Percentiles rank a stretch among this genome's conserved stretches.
Evolutionary conservation across 2,888 invertebrate species (phyloP).

Genomic region (Leucozona laternaria): DNA sequence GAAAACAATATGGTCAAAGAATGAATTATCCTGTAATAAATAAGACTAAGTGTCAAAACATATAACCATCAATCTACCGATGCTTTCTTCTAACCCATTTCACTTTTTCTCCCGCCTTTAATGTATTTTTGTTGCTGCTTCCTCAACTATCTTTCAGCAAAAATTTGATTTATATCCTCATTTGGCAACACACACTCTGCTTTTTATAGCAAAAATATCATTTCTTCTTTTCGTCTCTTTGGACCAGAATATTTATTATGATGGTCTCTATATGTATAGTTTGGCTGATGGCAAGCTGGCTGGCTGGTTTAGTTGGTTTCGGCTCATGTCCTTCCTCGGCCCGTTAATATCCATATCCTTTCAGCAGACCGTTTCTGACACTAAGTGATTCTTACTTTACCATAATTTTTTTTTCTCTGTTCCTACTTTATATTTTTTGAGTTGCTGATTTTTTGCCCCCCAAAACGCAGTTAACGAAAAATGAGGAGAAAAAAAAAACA

Average conservation of each 20-base stretch:
- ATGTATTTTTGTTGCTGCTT: background rate
- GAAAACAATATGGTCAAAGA: conserved; percentile 16
- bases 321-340: conserved; percentile 44
- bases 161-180: conserved; percentile 63
- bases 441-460: conserved; percentile 6
- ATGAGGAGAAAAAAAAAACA: background rate
- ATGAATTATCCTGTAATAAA: conserved; percentile 40
- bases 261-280: conserved; percentile 35
- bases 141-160: conserved; percentile 24
- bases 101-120: background rate
- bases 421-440: background rate
- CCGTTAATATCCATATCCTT: conserved; percentile 61
- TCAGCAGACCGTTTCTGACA: conserved; percentile 61
- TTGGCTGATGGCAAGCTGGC: conserved; percentile 4
- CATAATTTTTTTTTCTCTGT: background rate
- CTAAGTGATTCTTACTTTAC: conserved; percentile 62
- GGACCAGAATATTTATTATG: conserved; percentile 38
- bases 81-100: conserved; percentile 30
- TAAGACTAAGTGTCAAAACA: conserved; percentile 49
- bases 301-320: conserved; percentile 12
- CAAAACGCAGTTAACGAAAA: conserved; percentile 17
- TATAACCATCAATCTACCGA: conserved; percentile 36
- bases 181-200: conserved; percentile 52
- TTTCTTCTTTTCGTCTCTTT: conserved; percentile 40
- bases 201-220: conserved; percentile 56